Percentiles rank a stretch among this genome's conserved stretches.
Evolutionary conservation across 2,113 vertebrate species (phyloP).

Genomic region (Otolemur garnettii): DNA sequence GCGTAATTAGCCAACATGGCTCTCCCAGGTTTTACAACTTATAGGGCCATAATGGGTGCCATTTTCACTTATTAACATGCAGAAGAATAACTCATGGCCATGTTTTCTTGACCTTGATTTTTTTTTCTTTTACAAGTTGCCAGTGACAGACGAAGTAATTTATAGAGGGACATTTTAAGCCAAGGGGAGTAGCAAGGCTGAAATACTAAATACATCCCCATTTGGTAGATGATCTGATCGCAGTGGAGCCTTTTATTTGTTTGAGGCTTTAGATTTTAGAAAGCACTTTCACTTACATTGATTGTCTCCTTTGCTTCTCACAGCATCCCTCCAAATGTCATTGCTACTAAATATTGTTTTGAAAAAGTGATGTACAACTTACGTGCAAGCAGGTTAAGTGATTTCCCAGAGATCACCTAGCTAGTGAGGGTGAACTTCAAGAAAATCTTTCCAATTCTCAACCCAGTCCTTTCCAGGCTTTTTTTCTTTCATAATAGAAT

Average conservation of each 20-base stretch:
- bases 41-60: neutral
- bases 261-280: slow-evolving; percentile 45
- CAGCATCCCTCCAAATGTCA: neutral
- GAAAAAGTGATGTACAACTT: neutral
- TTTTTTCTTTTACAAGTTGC: slow-evolving; percentile 68
- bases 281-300: neutral
- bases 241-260: slow-evolving; percentile 46
- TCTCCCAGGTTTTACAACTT: slow-evolving; percentile 67
- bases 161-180: slow-evolving; percentile 31
- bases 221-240: slow-evolving; percentile 48
- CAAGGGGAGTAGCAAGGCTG: slow-evolving; percentile 55
- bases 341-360: slow-evolving; percentile 27
- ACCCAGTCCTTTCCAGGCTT: neutral
- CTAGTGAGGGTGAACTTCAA: neutral
- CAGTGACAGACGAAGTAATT: slow-evolving; percentile 54
- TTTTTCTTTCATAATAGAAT: slow-evolving; percentile 41
- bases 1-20: slow-evolving; percentile 66
- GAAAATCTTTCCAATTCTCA: slow-evolving; percentile 42
- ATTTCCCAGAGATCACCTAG: neutral
- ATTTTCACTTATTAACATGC: slow-evolving; percentile 70
- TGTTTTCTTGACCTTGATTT: slow-evolving; percentile 69
- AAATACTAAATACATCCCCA: slow-evolving; percentile 42
- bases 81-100: slow-evolving; percentile 52
- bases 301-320: slow-evolving; percentile 28
- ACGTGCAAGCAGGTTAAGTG: neutral